Evolutionary conservation across 2,888 invertebrate species (phyloP), one percentile per base, ranked within the genome.

Genomic region (Acheta domesticus): DNA sequence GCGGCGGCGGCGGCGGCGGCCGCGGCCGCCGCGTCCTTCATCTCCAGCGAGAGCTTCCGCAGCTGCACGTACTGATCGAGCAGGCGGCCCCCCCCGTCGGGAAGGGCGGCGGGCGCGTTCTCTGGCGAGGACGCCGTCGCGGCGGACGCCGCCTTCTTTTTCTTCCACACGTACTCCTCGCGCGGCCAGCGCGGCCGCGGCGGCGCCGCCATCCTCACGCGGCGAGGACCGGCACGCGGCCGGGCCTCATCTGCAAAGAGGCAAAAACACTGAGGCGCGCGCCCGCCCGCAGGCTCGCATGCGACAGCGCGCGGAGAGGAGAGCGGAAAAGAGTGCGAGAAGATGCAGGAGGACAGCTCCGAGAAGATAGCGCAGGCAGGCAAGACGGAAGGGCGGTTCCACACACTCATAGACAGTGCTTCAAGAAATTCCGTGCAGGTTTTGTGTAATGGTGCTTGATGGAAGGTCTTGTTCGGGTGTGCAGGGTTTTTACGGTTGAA

Each of bases 321-420:
- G 62, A 4, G 14, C n/a, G 62, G 62, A 14, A 62, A 1, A 62
- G 12, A 36, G 36, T 36, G 36, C 36, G 36, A 36, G 36, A 36
- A 36, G 36, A 36, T 36, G 36, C 36, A 36, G 36, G 36, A 4
- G 36, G 36, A 62, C 62, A 62, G 62, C 62, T 62, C 5, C 62
- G 62, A 62, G 62, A 62, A 62, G 62, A 62, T n/a, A 62, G 62
- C n/a, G 62, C 62, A 62, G 62, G 62, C 62, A 62, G 62, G n/a
- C 62, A 62, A 62, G 62, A n/a, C n/a, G 62, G 14, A 62, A 62
- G 16, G n/a, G 62, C 3, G 14, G 62, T 62, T 11, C 16, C 62
- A 62, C 62, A 62, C 16, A 62, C 62, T 12, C 14, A 62, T 5
- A 62, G 62, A 62, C 16, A 14, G 62, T 62, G 62, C 62, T 62